Conservation (phyloP, 2,113 vertebrate genomes). For the Gobius niger region DNA sequence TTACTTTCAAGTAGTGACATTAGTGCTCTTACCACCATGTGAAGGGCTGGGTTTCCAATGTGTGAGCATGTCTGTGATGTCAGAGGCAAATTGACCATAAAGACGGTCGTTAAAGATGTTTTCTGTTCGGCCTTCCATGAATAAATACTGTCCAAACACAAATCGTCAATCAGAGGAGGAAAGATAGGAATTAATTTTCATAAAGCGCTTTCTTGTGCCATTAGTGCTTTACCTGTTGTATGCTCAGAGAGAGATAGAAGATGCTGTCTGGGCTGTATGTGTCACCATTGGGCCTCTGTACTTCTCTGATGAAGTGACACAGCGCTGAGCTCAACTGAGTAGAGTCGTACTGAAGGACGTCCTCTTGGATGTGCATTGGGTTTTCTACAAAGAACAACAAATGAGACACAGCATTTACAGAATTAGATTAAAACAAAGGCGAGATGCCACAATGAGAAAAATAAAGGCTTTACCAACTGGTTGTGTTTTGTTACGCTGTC, state of each 20-base stretch:
- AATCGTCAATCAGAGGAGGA: neutral
- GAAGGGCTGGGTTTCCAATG: slow-evolving; percentile 88
- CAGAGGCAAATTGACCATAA: slow-evolving; percentile 87
- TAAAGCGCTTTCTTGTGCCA: neutral
- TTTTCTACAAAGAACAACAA: slow-evolving; percentile 26
- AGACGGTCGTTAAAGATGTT: slow-evolving; percentile 96
- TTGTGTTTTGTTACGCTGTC: slow-evolving; percentile 80
- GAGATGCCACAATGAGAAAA: neutral
- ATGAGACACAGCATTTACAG: slow-evolving; percentile 28
- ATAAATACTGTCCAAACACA: slow-evolving; percentile 83
- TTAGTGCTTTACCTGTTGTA: slow-evolving; percentile 87
- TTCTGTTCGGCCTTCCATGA: slow-evolving; percentile 93
- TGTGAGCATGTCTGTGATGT: slow-evolving; percentile 89
- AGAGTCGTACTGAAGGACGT: slow-evolving; percentile 89
- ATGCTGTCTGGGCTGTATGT: slow-evolving; percentile 92
- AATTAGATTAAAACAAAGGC: neutral
- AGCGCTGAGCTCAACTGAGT: slow-evolving; percentile 91
- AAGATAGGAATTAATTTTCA: neutral
- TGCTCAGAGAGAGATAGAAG: slow-evolving; percentile 97
- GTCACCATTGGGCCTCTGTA: slow-evolving; percentile 89
- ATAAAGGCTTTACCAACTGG: slow-evolving; percentile 61
- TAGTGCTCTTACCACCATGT: slow-evolving; percentile 80
- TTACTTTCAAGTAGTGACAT: too few species aligned
- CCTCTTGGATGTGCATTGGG: slow-evolving; percentile 85
- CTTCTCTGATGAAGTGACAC: slow-evolving; percentile 91